phyloP scores from a whole-genome alignment of 1,140 invertebrate genomes.

The Elysia chlorotica region DNA sequence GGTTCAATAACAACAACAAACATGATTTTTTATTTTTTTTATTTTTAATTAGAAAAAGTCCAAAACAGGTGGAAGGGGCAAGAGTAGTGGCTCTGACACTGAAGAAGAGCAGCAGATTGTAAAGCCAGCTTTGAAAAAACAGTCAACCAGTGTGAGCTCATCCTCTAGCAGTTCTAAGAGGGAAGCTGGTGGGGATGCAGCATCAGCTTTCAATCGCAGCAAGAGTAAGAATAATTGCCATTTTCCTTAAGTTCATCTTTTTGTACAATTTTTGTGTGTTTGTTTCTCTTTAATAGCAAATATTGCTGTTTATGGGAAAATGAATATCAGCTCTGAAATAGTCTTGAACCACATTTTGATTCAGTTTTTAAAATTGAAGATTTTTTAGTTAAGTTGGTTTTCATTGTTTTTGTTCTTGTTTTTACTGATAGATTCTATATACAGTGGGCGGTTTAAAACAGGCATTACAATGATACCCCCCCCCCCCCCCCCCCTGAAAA shows the following conservation, averaged over 20 bases:
- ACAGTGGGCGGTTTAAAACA: too few relatives aligned
- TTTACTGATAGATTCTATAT: too few relatives aligned
- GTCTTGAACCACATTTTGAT: not conserved
- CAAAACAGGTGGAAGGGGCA: too few relatives aligned
- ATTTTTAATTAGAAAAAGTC: too few relatives aligned
- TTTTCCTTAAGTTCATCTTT: not conserved
- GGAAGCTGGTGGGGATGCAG: not conserved
- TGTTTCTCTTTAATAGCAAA: not conserved
- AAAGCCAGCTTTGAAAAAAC: conserved; percentile 39
- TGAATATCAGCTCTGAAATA: not conserved
- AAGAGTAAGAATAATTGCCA: too few relatives aligned
- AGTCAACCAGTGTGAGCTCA: conserved; percentile 46
- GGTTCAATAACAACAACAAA: too few relatives aligned
- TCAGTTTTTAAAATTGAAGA: not conserved
- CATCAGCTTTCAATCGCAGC: not conserved
- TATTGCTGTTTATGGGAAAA: not conserved
- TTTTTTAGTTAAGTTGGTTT: not conserved
- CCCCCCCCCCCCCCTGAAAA: too few relatives aligned
- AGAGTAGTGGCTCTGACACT: too few relatives aligned
- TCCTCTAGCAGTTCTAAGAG: conserved; percentile 32
- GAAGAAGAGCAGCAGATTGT: conserved; percentile 7
- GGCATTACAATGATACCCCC: too few relatives aligned
- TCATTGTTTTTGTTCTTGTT: not conserved
- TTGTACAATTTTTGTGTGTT: not conserved
- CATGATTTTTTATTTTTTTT: too few relatives aligned